A percentile compares a stretch with the other conserved stretches of the same genome.
Conservation (phyloP, 1,140 invertebrate species). For the Scaptomyza graminum region DNA sequence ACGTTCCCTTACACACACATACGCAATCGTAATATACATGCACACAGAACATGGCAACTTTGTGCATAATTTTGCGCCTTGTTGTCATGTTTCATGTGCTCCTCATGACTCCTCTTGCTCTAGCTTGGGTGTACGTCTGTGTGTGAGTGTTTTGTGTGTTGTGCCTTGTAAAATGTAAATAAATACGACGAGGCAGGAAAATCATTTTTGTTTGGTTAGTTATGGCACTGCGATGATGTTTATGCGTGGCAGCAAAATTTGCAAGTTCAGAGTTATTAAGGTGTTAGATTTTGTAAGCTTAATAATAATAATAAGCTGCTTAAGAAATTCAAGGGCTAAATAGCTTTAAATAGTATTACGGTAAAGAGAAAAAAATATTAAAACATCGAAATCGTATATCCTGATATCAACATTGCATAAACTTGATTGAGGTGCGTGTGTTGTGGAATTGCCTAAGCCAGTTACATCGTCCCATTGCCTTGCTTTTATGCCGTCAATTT, state of each 20-base stretch:
- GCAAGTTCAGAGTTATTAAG: not conserved
- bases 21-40: conserved; percentile 20
- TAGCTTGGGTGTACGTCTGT: not conserved
- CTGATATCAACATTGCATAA: conserved; percentile 40
- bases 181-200: conserved; percentile 62
- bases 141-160: conserved; percentile 52
- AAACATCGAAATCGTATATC: not conserved
- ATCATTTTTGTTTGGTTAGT: conserved; percentile 57
- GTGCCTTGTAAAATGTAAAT: conserved; percentile 78
- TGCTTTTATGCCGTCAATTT: conserved; percentile 25
- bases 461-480: conserved; percentile 19
- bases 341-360: too few relatives aligned
- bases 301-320: not conserved
- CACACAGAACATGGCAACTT: conserved; percentile 62
- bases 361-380: too few relatives aligned
- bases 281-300: not conserved
- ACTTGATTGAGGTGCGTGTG: conserved; percentile 34
- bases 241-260: conserved; percentile 47
- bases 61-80: conserved; percentile 80
- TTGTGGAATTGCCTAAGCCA: conserved; percentile 7
- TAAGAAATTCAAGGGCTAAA: not conserved
- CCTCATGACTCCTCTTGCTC: not conserved
- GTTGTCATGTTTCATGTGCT: conserved; percentile 67
- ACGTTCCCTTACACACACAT: conserved; percentile 36
- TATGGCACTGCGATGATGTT: conserved; percentile 39